Percentiles rank a stretch among this genome's conserved stretches.
Conservation (phyloP, 2,113 vertebrate genomes). For the Willisornis vidua region DNA sequence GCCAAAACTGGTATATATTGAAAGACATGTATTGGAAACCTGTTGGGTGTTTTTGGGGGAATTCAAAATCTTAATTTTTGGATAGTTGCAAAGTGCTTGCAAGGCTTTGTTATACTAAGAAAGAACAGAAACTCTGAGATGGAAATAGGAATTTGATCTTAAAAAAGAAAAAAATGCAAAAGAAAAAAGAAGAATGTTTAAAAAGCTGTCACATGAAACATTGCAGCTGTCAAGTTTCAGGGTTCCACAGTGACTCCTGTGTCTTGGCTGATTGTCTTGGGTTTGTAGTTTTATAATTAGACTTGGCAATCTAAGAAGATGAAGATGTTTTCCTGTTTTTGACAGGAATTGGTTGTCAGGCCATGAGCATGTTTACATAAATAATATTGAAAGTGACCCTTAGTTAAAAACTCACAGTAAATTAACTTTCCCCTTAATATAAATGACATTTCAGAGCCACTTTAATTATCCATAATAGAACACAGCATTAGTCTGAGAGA, state of each 20-base stretch:
- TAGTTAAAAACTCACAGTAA: slow-evolving; percentile 33
- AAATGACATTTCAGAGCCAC: background rate
- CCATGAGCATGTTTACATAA: slow-evolving; percentile 11
- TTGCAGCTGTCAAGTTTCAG: background rate
- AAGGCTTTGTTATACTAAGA: background rate
- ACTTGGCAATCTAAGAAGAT: background rate
- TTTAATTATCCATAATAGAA: slow-evolving; percentile 24
- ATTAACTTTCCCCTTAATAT: slow-evolving; percentile 13
- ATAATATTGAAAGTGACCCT: background rate
- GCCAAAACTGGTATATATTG: background rate
- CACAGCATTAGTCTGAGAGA: background rate
- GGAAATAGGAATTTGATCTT: background rate
- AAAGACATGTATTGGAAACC: background rate
- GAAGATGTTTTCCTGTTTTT: background rate
- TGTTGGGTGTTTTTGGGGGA: background rate
- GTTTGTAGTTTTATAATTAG: slow-evolving; percentile 4
- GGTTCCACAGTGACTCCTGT: background rate
- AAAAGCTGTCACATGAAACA: background rate
- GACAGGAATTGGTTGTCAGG: background rate
- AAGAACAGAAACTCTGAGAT: background rate
- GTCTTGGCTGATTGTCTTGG: background rate
- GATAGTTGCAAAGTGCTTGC: background rate
- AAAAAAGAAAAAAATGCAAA: background rate
- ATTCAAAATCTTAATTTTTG: background rate
- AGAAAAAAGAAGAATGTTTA: background rate